Conservation (phyloP, 2,888 invertebrate genomes). For the Dryococelus australis region DNA sequence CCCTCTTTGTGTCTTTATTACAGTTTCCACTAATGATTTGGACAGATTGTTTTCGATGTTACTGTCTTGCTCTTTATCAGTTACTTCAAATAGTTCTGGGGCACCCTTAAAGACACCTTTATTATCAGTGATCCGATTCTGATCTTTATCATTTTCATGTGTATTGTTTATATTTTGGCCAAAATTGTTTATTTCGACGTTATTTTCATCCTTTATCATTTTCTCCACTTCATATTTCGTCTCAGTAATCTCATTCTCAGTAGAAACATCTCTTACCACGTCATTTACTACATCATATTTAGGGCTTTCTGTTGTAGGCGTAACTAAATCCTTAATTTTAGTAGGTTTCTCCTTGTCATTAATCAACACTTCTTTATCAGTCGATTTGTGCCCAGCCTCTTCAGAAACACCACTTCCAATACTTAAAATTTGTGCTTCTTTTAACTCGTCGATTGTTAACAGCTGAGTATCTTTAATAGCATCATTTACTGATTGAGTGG, state of each 20-base stretch:
- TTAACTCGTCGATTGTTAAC: not conserved
- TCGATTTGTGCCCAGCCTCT: not conserved
- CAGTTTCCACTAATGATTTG: conserved; percentile 39
- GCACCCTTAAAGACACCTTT: conserved; percentile 16
- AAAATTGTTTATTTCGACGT: too few relatives aligned
- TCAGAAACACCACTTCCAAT: not conserved
- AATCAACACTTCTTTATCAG: conserved; percentile 35
- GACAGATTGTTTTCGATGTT: not conserved
- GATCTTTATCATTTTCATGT: not conserved
- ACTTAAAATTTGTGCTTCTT: too few relatives aligned
- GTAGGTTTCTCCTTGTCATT: conserved; percentile 32
- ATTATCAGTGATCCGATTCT: conserved; percentile 29
- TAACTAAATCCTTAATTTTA: conserved; percentile 22
- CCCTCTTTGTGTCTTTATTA: conserved; percentile 37
- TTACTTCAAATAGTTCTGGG: conserved; percentile 32
- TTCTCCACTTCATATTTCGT: not conserved
- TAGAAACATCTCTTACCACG: not conserved
- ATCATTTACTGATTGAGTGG: not conserved
- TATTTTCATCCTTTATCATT: not conserved
- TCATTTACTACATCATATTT: conserved; percentile 25
- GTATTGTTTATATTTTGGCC: too few relatives aligned
- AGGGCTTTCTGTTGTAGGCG: not conserved
- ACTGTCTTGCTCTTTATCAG: not conserved
- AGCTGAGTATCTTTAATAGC: conserved; percentile 23
- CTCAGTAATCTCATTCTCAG: conserved; percentile 20